A percentile compares a stretch with the other conserved stretches of the same genome.
phyloP scores from a whole-genome alignment of 2,797 vertebrate species.

The Mallotus villosus region DNA sequence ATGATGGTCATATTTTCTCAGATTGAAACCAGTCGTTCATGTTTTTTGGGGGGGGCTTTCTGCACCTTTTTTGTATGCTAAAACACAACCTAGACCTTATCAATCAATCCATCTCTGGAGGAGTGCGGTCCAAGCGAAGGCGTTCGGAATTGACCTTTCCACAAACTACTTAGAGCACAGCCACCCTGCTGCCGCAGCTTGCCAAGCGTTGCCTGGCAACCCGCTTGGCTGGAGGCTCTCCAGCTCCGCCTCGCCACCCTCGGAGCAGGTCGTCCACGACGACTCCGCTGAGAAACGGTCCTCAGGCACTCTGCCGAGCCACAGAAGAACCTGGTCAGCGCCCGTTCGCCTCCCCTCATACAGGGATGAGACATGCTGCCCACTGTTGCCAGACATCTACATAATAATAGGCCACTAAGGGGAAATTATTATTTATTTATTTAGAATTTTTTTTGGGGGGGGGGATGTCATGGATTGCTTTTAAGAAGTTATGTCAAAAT shows the following conservation, averaged over 20 bases:
- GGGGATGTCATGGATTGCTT: neutral
- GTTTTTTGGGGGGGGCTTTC: too few relatives aligned
- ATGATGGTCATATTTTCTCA: too few relatives aligned
- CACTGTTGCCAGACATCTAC: too few relatives aligned
- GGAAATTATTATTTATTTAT: too few relatives aligned
- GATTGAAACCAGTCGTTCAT: too few relatives aligned
- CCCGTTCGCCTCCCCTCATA: neutral
- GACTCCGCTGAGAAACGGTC: conserved; percentile 2
- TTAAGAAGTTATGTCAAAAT: too few relatives aligned
- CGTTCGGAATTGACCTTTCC: neutral
- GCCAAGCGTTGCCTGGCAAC: conserved; percentile 48
- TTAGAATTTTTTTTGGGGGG: neutral
- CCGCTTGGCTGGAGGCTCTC: conserved; percentile 12
- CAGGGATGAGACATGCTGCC: neutral
- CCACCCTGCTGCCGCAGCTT: conserved; percentile 10
- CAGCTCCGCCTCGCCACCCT: conserved; percentile 3
- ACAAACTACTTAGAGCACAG: conserved; percentile 2
- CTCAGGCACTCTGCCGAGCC: neutral
- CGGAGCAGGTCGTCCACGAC: neutral
- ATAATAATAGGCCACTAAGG: too few relatives aligned
- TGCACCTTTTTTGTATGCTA: too few relatives aligned
- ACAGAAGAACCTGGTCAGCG: neutral
- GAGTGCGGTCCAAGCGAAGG: too few relatives aligned
- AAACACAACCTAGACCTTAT: too few relatives aligned
- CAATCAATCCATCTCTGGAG: too few relatives aligned